A percentile compares a stretch with the other conserved stretches of the same genome.
Evolutionary conservation across 1,140 invertebrate species (phyloP).

Genomic region (Sarcophaga peregrina): DNA sequence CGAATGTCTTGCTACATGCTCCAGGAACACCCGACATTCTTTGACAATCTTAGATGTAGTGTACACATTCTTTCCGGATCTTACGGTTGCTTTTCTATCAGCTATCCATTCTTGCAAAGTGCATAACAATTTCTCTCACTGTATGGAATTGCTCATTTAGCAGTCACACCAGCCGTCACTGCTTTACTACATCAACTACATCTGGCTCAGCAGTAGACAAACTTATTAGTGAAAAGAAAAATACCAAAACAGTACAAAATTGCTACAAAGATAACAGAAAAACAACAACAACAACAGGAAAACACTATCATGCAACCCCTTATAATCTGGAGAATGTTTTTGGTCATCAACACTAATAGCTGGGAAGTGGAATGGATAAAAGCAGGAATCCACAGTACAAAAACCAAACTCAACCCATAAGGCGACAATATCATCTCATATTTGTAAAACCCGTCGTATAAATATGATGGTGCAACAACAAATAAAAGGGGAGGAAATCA

Average conservation of each 20-base stretch:
- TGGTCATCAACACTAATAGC: constrained; percentile 39
- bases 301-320: constrained; percentile 23
- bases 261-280: neutral
- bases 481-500: neutral
- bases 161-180: constrained; percentile 30
- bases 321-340: constrained; percentile 28
- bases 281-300: neutral
- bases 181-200: neutral
- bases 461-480: neutral
- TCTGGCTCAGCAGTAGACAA: neutral
- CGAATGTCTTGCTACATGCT: too few species aligned
- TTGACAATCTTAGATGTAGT: too few species aligned
- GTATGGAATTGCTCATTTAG: constrained; percentile 26
- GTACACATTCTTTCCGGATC: too few species aligned
- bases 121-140: constrained; percentile 15
- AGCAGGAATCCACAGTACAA: neutral
- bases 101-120: too few species aligned
- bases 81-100: too few species aligned
- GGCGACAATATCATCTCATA: neutral
- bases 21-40: too few species aligned
- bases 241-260: constrained; percentile 1
- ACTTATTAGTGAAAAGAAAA: constrained; percentile 27
- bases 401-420: constrained; percentile 2
- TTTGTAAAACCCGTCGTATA: neutral
- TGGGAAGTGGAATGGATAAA: neutral